Percentiles rank a stretch among this genome's conserved stretches.
Conservation (phyloP, 2,797 vertebrate species). For the Melanotaenia parkinsoni region DNA sequence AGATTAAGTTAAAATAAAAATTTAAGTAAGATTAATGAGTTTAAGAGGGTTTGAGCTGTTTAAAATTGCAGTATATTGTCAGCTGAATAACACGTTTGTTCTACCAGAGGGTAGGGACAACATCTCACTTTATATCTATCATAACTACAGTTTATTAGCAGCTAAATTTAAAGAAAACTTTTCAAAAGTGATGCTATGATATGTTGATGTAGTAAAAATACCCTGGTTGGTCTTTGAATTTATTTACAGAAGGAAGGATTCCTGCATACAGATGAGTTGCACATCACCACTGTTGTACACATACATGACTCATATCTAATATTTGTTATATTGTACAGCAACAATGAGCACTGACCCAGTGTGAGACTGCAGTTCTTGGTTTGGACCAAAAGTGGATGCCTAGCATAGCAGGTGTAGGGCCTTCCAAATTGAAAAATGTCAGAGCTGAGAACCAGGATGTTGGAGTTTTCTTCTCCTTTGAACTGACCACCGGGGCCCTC, state of each 20-base stretch:
- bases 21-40: too few relatives aligned
- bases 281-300: not conserved
- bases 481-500: conserved; percentile 64
- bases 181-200: not conserved
- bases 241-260: not conserved
- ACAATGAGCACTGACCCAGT: conserved; percentile 78
- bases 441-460: conserved; percentile 84
- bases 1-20: too few relatives aligned
- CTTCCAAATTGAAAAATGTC: conserved; percentile 75
- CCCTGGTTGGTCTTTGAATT: not conserved
- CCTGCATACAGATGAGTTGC: not conserved
- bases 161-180: not conserved
- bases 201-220: not conserved
- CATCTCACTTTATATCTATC: not conserved
- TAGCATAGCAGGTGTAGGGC: conserved; percentile 85
- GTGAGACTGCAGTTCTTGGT: conserved; percentile 81
- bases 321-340: not conserved
- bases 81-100: not conserved
- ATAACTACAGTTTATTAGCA: not conserved
- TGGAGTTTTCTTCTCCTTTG: conserved; percentile 73
- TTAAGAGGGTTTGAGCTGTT: not conserved
- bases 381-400: conserved; percentile 82
- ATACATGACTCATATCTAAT: not conserved
- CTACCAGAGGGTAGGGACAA: too few relatives aligned
- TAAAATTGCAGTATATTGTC: not conserved